A percentile compares a stretch with the other conserved stretches of the same genome.
phyloP scores from a whole-genome alignment of 2,888 invertebrate species.

The Netelia virgata region DNA sequence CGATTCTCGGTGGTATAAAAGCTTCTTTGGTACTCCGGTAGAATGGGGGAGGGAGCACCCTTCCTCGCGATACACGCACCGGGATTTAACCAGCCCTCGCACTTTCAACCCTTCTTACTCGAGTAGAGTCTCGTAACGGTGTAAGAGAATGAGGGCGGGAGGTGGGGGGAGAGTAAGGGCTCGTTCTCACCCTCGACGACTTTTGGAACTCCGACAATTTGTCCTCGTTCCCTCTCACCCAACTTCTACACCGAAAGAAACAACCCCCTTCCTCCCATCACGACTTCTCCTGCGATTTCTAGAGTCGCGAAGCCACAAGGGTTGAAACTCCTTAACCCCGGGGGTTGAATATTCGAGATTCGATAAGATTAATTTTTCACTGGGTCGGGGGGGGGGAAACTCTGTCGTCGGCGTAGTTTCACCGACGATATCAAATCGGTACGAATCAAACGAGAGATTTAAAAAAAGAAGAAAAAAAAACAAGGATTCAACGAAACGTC shows the following conservation, averaged over 20 bases:
- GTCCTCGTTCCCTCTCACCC: slow-evolving; percentile 28
- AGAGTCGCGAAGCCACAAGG: slow-evolving; percentile 12
- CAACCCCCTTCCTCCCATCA: neutral
- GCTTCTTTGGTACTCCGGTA: slow-evolving; percentile 35
- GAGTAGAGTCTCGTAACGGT: neutral
- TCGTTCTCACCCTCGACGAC: slow-evolving; percentile 43
- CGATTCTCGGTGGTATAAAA: slow-evolving; percentile 44
- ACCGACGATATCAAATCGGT: too few species aligned
- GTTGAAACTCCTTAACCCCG: slow-evolving; percentile 47
- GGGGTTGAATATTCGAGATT: slow-evolving; percentile 72
- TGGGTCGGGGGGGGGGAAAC: neutral
- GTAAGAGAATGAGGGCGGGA: neutral
- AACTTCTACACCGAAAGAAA: slow-evolving; percentile 11
- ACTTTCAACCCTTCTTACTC: slow-evolving; percentile 25
- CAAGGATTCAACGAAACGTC: neutral
- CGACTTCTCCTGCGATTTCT: neutral
- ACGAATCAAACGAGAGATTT: neutral
- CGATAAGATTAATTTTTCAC: slow-evolving; percentile 75
- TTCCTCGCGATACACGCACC: slow-evolving; percentile 29
- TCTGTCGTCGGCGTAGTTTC: neutral
- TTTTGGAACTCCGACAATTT: slow-evolving; percentile 51
- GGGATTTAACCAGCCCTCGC: slow-evolving; percentile 35
- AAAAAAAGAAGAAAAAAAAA: too few species aligned
- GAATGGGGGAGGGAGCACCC: neutral
- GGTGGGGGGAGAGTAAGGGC: neutral